A percentile compares a stretch with the other conserved stretches of the same genome.
Evolutionary conservation across 2,113 vertebrate species (phyloP).

Genomic region (Cisticola juncidis): DNA sequence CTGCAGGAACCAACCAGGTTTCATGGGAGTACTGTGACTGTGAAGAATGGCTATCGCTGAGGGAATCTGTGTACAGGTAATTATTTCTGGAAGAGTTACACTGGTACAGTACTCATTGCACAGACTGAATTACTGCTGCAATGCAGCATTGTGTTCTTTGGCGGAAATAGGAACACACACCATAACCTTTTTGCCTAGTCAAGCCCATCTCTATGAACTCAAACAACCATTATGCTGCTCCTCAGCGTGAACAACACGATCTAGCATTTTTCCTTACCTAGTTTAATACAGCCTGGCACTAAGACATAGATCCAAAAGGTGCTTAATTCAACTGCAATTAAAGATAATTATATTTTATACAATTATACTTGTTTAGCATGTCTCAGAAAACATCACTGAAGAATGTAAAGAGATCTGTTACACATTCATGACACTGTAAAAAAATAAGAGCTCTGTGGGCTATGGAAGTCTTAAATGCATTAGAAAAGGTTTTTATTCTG

Average conservation of each 20-base stretch:
- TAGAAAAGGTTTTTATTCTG: neutral
- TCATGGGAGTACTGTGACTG: neutral
- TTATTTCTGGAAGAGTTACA: neutral
- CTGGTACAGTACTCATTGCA: neutral
- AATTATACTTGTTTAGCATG: neutral
- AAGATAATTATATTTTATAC: neutral
- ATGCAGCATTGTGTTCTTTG: conserved; percentile 37
- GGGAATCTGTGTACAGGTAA: neutral
- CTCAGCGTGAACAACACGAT: neutral
- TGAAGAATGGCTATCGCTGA: neutral
- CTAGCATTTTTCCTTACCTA: neutral
- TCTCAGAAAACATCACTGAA: neutral
- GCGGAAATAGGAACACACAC: neutral
- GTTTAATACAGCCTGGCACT: neutral
- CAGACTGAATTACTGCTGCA: conserved; percentile 42
- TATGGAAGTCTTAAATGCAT: neutral
- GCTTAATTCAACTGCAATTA: neutral
- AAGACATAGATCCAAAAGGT: neutral
- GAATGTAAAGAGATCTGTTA: neutral
- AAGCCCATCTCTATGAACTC: neutral
- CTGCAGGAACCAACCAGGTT: neutral
- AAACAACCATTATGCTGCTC: neutral
- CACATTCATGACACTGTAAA: neutral
- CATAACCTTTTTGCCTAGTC: neutral
- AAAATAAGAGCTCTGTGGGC: neutral